These are phyloP conservation scores for Apostichopus californicus DNA, from an alignment of 35 echinoderm and acorn worm genomes.

Conservation along the genomic window DNA sequence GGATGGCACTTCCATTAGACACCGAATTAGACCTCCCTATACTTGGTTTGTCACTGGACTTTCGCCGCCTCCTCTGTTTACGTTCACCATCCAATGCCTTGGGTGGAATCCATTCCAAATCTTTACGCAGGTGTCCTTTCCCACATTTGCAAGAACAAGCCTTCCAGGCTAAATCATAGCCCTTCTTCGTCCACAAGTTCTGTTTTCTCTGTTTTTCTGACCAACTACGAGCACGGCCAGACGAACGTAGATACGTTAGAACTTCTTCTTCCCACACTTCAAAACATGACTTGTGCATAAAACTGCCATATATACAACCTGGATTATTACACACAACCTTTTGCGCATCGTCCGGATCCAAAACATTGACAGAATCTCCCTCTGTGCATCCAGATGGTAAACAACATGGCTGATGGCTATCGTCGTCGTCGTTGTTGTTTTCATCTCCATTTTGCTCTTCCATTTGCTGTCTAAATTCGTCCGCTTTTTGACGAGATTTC, in stretches of 20 bases:
- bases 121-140: constrained; percentile 97
- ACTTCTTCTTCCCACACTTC: constrained; percentile 92
- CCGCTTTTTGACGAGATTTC: constrained; percentile 74
- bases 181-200: constrained; percentile 99
- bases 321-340: constrained; percentile 99
- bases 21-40: constrained; percentile 88
- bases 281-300: constrained; percentile 97
- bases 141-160: constrained; percentile 95
- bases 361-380: constrained; percentile 75
- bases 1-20: not conserved
- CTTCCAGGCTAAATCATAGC: constrained; percentile 99
- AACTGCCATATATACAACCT: constrained; percentile 76
- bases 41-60: constrained; percentile 98
- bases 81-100: constrained; percentile 64
- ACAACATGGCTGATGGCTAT: constrained; percentile 76
- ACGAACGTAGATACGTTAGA: constrained; percentile 87
- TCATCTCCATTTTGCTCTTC: constrained; percentile 64
- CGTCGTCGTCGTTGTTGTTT: constrained; percentile 74
- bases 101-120: constrained; percentile 93
- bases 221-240: constrained; percentile 93
- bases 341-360: constrained; percentile 85
- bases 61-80: constrained; percentile 74
- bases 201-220: constrained; percentile 97
- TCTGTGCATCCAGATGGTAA: constrained; percentile 81
- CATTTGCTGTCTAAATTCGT: constrained; percentile 88